Conservation (phyloP, 1,140 invertebrate species). For the Heterodera carotae region DNA sequence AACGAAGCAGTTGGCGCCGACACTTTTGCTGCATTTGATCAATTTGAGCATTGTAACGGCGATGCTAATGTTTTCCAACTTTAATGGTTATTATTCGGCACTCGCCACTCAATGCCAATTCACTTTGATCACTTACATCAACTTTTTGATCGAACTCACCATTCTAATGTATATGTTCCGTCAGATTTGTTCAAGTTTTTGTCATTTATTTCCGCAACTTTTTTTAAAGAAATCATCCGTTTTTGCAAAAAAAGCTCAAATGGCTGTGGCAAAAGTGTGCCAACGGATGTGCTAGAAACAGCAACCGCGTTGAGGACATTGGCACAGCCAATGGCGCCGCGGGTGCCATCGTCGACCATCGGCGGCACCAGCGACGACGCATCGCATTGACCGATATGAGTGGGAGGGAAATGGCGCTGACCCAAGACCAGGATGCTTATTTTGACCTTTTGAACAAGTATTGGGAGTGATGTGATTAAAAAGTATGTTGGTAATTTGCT, state of each 20-base stretch:
- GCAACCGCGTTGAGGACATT: not conserved
- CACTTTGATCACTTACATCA: not conserved
- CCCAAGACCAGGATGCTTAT: not conserved
- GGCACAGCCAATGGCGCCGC: not conserved
- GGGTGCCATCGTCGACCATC: not conserved
- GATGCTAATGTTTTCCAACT: not conserved
- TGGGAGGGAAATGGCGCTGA: not conserved
- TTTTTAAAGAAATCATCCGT: no score
- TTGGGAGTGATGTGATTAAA: not conserved
- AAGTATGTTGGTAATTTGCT: no score
- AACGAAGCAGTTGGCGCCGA: conserved; percentile 16
- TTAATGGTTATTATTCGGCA: not conserved
- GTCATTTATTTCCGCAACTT: no score
- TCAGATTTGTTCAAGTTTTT: no score
- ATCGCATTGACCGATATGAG: conserved; percentile 1
- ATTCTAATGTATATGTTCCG: not conserved
- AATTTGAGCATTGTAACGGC: not conserved
- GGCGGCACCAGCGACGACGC: not conserved
- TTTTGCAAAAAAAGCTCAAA: no score
- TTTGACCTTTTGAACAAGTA: not conserved
- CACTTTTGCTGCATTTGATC: conserved; percentile 5
- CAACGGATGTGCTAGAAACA: not conserved
- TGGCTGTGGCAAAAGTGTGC: not conserved
- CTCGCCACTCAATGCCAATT: not conserved
- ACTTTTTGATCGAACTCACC: not conserved